Base-by-base conservation (phyloP, 2,113 vertebrate genomes). In the Cathartes aura region DNA sequence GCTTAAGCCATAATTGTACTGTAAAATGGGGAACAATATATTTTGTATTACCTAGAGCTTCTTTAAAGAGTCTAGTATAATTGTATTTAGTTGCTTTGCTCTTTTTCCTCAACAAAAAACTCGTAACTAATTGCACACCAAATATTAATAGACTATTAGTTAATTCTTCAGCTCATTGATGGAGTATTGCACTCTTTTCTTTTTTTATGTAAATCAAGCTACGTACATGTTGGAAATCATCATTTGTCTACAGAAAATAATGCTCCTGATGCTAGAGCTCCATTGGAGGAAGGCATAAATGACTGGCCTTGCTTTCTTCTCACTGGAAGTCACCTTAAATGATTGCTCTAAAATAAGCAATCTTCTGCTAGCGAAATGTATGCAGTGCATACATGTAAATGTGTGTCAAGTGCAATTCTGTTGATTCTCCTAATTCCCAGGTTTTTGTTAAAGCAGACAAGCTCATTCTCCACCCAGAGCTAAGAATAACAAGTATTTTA, bases 361-460 rank as follows among this genome's bases (percentile, higher is more conserved):
- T 40, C 16, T 52, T 62, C 30, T 75, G 38, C 18, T 48, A 52
- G 53, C 0, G 1, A 86, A 68, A 73, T 26, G 4, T 50, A 17
- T 21, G 32, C 23, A 48, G 38, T 1, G 1, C 18, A 5, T 4
- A 1, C 6, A 3, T 24, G 34, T 58, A 36, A 87, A 43, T 13
- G 9, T 82, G 45, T 19, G 38, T 79, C 19, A 27, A 62, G 55
- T 79, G 38, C 56, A 80, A 6, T 72, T 86, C 74, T 40, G 40
- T 27, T 48, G 36, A 53, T 66, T 92, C 24, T 86, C 19, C 13
- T 66, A 27, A 12, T 63, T 82, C 52, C 26, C 3, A 5, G 2
- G 5, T 67, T 85, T 85, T 63, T 42, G 5, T 71, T 85, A 63
- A 72, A 82, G 63, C 19, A 29, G 48, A 23, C 21, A 71, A 55